Evolutionary conservation across 2,113 vertebrate species (phyloP).

Genomic region (Nyctereutes procyonoides): DNA sequence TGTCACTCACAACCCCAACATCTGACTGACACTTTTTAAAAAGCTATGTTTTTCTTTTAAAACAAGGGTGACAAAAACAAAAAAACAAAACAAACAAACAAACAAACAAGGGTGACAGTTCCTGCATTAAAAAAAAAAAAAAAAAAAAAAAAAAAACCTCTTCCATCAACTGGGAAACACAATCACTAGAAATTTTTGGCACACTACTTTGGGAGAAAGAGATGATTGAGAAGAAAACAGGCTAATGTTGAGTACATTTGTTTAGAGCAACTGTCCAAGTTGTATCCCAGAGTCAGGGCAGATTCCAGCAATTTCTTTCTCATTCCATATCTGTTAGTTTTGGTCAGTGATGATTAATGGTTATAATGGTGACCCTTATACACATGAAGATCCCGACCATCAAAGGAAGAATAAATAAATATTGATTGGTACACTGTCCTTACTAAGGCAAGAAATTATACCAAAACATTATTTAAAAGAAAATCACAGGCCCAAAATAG

Average conservation of each 20-base stretch:
- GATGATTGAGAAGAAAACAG: neutral
- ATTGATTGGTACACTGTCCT: neutral
- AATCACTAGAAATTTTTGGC: neutral
- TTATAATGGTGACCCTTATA: neutral
- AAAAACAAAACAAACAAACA: neutral
- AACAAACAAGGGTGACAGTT: no score
- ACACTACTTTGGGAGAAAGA: neutral
- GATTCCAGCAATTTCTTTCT: neutral
- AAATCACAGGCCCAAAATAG: neutral
- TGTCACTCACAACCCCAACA: neutral
- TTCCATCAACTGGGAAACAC: constrained; percentile 22
- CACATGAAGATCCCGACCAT: neutral
- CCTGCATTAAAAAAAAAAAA: no score
- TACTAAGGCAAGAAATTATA: neutral
- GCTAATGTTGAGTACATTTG: neutral
- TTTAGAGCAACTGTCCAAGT: neutral
- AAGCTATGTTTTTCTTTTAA: constrained; percentile 64
- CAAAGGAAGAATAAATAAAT: neutral
- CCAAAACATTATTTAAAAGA: neutral
- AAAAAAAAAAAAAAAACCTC: neutral
- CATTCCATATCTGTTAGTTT: neutral
- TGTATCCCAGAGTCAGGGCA: neutral
- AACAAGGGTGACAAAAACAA: neutral
- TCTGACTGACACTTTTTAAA: neutral
- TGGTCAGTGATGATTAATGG: neutral